Conservation (phyloP, 1,140 invertebrate genomes). For the Muscidifurax raptorellus region DNA sequence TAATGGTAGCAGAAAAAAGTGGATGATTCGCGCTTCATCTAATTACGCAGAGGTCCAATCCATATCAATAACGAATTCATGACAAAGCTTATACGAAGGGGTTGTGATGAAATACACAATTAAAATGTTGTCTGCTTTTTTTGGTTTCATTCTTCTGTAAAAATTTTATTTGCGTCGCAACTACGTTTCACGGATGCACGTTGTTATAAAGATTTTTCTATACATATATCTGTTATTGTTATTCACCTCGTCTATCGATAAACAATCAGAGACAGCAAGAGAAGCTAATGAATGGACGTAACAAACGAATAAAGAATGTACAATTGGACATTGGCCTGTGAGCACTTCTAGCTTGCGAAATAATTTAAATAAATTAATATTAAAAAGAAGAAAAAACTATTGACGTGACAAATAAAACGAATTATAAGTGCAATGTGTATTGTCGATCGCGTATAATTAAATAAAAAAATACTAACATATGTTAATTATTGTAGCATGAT, state of each 20-base stretch:
- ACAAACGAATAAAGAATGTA: conserved; percentile 31
- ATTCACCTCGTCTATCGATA: background rate
- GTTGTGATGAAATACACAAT: background rate
- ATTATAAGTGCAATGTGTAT: conserved; percentile 30
- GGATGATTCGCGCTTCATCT: conserved; percentile 58
- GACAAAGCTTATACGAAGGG: background rate
- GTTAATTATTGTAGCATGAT: conserved; percentile 17
- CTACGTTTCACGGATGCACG: conserved; percentile 1
- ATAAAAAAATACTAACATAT: conserved; percentile 47
- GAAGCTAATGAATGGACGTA: background rate
- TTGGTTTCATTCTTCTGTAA: conserved; percentile 27
- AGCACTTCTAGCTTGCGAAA: conserved; percentile 38
- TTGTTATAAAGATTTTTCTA: conserved; percentile 31
- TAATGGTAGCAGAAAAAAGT: conserved; percentile 60
- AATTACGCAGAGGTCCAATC: conserved; percentile 56
- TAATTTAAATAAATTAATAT: conserved; percentile 52
- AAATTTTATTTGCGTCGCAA: conserved; percentile 38
- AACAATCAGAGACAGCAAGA: conserved; percentile 27
- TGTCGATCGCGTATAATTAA: background rate
- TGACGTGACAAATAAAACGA: conserved; percentile 42
- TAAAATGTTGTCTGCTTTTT: background rate
- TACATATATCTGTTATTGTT: conserved; percentile 5
- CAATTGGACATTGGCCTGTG: conserved; percentile 4
- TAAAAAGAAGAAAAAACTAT: conserved; percentile 37
- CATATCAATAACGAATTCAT: conserved; percentile 39